Evolutionary conservation across 2,797 vertebrate species (phyloP).

Genomic region (Lithobates sylvaticus): DNA sequence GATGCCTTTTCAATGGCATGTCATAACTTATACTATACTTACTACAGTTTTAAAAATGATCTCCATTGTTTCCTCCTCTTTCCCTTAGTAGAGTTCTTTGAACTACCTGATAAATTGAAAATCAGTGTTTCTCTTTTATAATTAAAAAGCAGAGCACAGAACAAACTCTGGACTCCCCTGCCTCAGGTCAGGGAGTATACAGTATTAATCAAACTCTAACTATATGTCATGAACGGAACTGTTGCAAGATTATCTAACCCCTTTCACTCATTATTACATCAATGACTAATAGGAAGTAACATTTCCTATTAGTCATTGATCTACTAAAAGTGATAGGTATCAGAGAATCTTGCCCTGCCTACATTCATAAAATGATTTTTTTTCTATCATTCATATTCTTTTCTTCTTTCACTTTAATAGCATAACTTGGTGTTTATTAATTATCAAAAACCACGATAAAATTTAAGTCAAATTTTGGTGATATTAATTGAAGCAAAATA

Average conservation of each 20-base stretch:
- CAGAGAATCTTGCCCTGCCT: neutral
- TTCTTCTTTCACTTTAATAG: too few relatives aligned
- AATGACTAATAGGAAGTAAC: neutral
- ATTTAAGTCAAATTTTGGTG: too few relatives aligned
- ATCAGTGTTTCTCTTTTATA: neutral
- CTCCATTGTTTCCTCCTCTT: too few relatives aligned
- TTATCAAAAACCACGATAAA: too few relatives aligned
- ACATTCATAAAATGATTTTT: neutral
- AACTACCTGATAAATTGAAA: neutral
- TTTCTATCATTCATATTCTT: too few relatives aligned
- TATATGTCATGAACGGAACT: neutral
- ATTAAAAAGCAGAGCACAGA: neutral
- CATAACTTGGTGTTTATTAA: too few relatives aligned
- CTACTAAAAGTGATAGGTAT: neutral
- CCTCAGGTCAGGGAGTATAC: neutral
- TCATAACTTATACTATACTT: too few relatives aligned
- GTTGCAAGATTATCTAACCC: neutral
- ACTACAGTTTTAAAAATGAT: too few relatives aligned
- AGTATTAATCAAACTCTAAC: neutral
- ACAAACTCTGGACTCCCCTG: neutral
- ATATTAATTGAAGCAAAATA: too few relatives aligned
- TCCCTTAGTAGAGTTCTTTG: too few relatives aligned
- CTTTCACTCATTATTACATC: neutral
- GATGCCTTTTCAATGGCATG: neutral
- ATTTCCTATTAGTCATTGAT: neutral